Conservation (phyloP, 1,140 invertebrate genomes). For the Vanessa tameamea region DNA sequence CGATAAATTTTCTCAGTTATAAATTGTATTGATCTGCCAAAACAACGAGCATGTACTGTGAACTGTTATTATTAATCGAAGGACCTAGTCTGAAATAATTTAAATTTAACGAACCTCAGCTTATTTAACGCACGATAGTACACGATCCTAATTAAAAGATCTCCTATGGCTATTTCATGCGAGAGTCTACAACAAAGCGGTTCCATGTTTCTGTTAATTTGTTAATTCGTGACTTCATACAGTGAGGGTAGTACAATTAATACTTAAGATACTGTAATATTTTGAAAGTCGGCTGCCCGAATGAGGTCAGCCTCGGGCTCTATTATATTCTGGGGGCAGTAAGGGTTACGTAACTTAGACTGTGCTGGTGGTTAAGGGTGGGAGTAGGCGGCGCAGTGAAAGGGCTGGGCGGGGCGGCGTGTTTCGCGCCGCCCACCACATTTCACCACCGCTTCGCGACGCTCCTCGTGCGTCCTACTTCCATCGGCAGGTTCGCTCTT, state of each 20-base stretch:
- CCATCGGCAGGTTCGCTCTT: constrained; percentile 68
- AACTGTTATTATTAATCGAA: constrained; percentile 25
- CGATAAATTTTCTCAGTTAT: constrained; percentile 37
- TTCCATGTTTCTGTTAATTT: constrained; percentile 44
- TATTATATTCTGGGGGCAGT: constrained; percentile 57
- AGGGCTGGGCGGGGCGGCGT: constrained; percentile 77
- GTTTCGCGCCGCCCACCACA: constrained; percentile 71
- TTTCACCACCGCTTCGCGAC: constrained; percentile 73
- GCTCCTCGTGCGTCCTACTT: constrained; percentile 73
- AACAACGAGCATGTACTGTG: constrained; percentile 20
- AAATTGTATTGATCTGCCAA: constrained; percentile 40
- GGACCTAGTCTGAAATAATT: neutral
- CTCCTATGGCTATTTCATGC: constrained; percentile 46
- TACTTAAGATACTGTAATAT: constrained; percentile 11
- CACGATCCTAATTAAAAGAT: constrained; percentile 57
- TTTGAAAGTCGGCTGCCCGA: constrained; percentile 33
- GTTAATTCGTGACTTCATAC: constrained; percentile 54
- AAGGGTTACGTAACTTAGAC: constrained; percentile 59
- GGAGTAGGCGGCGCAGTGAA: constrained; percentile 72
- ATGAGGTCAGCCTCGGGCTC: constrained; percentile 60
- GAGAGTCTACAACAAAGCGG: constrained; percentile 1
- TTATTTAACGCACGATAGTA: constrained; percentile 28
- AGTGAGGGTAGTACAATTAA: constrained; percentile 34
- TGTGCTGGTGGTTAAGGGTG: constrained; percentile 63
- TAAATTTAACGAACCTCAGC: constrained; percentile 16